A percentile compares a stretch with the other conserved stretches of the same genome.
Conservation (phyloP, 2,797 vertebrate genomes). For the Alosa sapidissima region DNA sequence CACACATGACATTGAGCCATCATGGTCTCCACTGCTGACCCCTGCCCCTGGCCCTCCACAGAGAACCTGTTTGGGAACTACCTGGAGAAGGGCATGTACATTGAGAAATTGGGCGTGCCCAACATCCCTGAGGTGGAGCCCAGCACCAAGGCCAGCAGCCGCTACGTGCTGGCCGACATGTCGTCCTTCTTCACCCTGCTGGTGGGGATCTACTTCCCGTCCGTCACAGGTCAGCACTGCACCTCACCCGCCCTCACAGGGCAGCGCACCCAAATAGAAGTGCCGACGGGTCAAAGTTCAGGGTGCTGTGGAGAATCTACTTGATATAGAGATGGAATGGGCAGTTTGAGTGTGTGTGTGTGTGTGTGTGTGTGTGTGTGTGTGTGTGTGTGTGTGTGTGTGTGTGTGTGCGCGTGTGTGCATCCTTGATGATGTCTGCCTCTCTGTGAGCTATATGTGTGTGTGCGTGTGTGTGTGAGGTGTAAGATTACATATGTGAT, state of each 20-base stretch:
- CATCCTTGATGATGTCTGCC: too few species aligned
- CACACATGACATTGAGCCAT: not conserved
- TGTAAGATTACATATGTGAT: not conserved
- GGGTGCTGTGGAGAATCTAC: too few species aligned
- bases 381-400: not conserved
- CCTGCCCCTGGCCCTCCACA: conserved; percentile 52
- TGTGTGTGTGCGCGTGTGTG: not conserved
- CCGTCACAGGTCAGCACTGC: conserved; percentile 86
- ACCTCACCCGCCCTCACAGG: not conserved
- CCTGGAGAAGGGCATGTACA: conserved; percentile 84
- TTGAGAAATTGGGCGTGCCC: conserved; percentile 72
- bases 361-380: conserved; percentile 1
- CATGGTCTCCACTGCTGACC: too few species aligned
- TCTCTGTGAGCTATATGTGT: too few species aligned
- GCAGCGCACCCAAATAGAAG: not conserved
- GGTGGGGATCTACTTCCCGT: conserved; percentile 98
- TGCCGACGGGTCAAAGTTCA: too few species aligned
- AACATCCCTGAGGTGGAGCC: conserved; percentile 62
- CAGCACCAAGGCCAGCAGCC: conserved; percentile 77
- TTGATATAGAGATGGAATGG: not conserved
- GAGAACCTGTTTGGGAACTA: conserved; percentile 92
- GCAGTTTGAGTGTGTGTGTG: not conserved
- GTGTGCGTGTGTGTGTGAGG: not conserved
- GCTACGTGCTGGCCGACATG: conserved; percentile 93
- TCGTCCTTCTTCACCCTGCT: conserved; percentile 93